Conservation (phyloP, 2,113 vertebrate genomes). For the Pteropus alecto region DNA sequence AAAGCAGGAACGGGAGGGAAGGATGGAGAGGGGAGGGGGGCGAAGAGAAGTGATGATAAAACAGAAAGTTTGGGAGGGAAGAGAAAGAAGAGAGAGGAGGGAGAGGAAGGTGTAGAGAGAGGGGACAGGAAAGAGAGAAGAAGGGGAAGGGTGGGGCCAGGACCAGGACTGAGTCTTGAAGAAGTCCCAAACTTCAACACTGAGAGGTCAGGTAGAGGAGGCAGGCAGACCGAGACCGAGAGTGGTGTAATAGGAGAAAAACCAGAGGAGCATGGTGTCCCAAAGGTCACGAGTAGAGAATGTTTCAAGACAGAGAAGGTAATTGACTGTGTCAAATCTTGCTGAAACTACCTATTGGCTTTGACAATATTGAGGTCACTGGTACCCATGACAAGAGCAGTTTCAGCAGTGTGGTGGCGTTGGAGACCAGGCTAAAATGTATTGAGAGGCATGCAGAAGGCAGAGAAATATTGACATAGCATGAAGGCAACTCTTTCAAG, state of each 20-base stretch:
- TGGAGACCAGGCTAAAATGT: background rate
- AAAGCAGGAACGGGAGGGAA: background rate
- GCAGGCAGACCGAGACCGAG: background rate
- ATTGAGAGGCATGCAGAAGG: background rate
- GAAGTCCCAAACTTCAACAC: background rate
- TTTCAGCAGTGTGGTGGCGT: too few relatives aligned
- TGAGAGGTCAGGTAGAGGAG: background rate
- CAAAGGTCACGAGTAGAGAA: background rate
- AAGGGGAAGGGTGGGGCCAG: too few relatives aligned
- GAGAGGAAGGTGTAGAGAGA: background rate
- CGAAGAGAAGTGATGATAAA: too few relatives aligned
- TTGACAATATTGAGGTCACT: background rate
- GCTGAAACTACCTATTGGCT: background rate
- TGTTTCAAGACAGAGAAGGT: background rate
- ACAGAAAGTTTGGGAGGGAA: too few relatives aligned
- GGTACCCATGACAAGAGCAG: background rate
- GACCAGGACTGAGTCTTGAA: background rate
- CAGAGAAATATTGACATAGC: background rate
- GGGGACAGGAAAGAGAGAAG: background rate
- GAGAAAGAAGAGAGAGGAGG: rapidly evolving
- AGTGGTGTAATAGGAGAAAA: background rate
- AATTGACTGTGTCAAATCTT: background rate
- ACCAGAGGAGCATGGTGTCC: background rate
- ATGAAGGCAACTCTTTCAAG: background rate
- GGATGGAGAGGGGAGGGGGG: too few relatives aligned